Evolutionary conservation across 2,113 vertebrate species (phyloP), one percentile per base, ranked within the genome.

Genomic region (Ameiurus melas): DNA sequence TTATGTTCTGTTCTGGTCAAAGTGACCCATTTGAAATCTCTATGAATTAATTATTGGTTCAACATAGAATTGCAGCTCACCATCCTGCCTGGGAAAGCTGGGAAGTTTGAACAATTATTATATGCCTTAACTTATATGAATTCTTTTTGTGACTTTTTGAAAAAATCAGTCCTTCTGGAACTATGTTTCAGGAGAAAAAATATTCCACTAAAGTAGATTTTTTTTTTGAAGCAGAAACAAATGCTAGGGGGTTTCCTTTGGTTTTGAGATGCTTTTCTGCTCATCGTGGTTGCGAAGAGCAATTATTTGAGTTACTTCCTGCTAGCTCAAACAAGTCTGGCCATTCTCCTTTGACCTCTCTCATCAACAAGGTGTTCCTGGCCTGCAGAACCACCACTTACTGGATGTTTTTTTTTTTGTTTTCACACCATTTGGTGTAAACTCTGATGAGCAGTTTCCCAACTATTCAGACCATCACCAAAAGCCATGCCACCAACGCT

Each of bases 1-100:
- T 60, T 39, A 62, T 84, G 79, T 86, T 58, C 39, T 5, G 27
- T 51, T 60, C 79, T 58, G 79, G 39, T 68, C 58, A 84, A 86
- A 84, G 27, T 83, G 55, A 81, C 78, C 78, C n/a, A 36, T 81
- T 36, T 36, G n/a, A 80, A 57, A 80, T 36, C 12, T 33, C 27
- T 79, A 79, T 55, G 55, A 81, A 58, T 58, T 81, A 33, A 81
- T 81, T 58, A 81, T 58, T 58, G 77, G 25, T 55, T 79, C 5
- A 27, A 75, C 71, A 75, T 75, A 12, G 13, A 25, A 27, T 2
- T 47, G 4, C 13, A 33, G n/a, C 66, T 70, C 3, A 13, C 4
- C 12, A 36, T 71, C 30, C 68, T 27, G 47, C 47, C 51, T 16
- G 8, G 7, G 25, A 25, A 73, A 39, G 33, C 57, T 33, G 5